A percentile compares a stretch with the other conserved stretches of the same genome.
These are phyloP conservation scores for Germaria angustata DNA, from an alignment of 2,888 invertebrate genomes.

Conservation along the genomic window DNA sequence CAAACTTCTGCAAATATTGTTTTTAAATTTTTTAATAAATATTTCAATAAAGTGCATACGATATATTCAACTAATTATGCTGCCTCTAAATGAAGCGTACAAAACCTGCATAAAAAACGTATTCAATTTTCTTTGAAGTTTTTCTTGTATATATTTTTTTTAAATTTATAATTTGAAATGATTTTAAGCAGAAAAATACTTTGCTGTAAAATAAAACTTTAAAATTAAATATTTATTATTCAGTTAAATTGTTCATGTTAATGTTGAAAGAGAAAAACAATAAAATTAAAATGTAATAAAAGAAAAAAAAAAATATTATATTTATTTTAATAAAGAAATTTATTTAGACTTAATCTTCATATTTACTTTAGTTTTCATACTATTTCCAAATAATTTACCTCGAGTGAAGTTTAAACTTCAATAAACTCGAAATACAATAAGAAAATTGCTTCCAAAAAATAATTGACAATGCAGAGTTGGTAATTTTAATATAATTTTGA, in stretches of 20 bases:
- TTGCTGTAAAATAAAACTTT: not conserved
- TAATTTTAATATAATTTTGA: too few species aligned
- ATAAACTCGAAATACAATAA: too few species aligned
- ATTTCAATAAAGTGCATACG: too few species aligned
- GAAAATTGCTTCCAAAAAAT: too few species aligned
- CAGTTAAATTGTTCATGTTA: conserved; percentile 10
- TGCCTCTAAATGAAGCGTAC: not conserved
- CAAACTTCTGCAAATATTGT: too few species aligned
- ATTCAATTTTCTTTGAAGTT: not conserved
- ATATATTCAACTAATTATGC: not conserved
- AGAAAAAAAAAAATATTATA: too few species aligned
- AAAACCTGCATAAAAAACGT: not conserved
- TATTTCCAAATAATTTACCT: too few species aligned
- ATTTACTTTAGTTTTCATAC: too few species aligned
- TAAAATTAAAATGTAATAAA: not conserved
- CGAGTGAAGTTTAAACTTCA: too few species aligned
- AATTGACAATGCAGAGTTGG: too few species aligned
- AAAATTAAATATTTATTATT: conserved; percentile 22
- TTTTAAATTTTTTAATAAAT: too few species aligned
- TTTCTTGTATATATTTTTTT: not conserved
- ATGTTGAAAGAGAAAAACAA: not conserved
- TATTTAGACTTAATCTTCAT: too few species aligned
- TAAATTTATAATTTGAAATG: conserved; percentile 31
- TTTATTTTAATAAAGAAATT: not conserved
- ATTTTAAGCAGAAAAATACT: conserved; percentile 34